Evolutionary conservation across 2,888 invertebrate species (phyloP), one percentile per base, ranked within the genome.

Genomic region (Theretra japonica): DNA sequence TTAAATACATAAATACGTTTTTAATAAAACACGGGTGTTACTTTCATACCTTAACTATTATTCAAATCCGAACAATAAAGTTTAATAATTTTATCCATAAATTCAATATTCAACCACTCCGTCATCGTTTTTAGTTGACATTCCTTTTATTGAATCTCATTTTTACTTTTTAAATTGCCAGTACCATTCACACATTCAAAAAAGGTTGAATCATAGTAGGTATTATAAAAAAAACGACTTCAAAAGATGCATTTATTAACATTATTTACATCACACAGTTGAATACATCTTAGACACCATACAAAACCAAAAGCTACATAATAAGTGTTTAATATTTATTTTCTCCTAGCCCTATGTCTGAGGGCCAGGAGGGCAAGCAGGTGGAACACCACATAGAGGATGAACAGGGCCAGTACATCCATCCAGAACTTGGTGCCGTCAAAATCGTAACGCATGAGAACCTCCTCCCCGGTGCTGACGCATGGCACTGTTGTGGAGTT

Each of bases 391-490:
- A 96, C 81, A 84, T 96, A 97, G 1, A 98, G 91, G 8, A 95
- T 83, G 65, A 96, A 76, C 90, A 98, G 96, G 2, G 96, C 96
- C 73, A 95, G 82, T 68, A 98, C 92, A 87, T 98, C 96, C 2
- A 90, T 86, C 90, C 95, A 95, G 53, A 97, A 94, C 82, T 96
- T 95, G 57, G 86, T 89, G 73, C 94, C 95, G 0, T 95, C 89
- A 88, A 98, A 98, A 88, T 97, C 97, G 84, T 96, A 97, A 73
- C 95, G 95, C 56, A 95, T 95, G 60, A 98, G 91, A 0, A 98
- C 97, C 81, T 97, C 96, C 25, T 94, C 91, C 0, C 98, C 98
- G 3, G 95, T 95, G 74, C 94, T 95, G 69, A 97, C 88, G 83
- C 98, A 98, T 0, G 97, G 97, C 8, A 96, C 86, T 7, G 96